Evolutionary conservation across 30 jellyfish, hydroid and myxozoan species (phyloP).

Genomic region (Aurelia sp.): DNA sequence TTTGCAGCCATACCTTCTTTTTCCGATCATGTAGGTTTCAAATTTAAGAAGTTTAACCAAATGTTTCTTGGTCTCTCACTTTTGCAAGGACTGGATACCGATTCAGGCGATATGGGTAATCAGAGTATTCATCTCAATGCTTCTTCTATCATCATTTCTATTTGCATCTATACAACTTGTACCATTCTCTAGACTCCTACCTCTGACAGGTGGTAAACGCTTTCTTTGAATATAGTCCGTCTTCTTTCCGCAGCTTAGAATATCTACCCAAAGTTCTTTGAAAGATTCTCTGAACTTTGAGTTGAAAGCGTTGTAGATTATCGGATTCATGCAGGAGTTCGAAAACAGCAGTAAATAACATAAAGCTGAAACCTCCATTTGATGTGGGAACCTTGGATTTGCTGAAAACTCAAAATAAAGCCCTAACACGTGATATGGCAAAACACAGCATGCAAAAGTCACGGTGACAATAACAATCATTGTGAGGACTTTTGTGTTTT

Average conservation of each 20-base stretch:
- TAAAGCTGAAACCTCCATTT: conserved; percentile 38
- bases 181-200: background rate
- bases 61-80: too few relatives aligned
- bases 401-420: conserved; percentile 63
- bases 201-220: conserved; percentile 3
- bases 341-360: conserved; percentile 79
- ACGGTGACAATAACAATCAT: conserved; percentile 85
- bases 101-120: background rate
- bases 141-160: conserved; percentile 9
- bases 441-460: conserved; percentile 90
- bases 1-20: too few relatives aligned
- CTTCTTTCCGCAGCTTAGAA: conserved; percentile 59
- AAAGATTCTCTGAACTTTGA: conserved; percentile 87
- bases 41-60: too few relatives aligned
- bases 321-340: conserved; percentile 90
- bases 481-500: conserved; percentile 88
- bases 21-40: too few relatives aligned
- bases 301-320: conserved; percentile 91
- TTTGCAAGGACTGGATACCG: background rate
- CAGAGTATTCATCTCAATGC: conserved; percentile 16
- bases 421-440: conserved; percentile 90
- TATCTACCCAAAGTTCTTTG: conserved; percentile 64
- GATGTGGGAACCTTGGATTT: conserved; percentile 50
- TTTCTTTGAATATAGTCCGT: conserved; percentile 35
- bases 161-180: conserved; percentile 1